Evolutionary conservation across 2,888 invertebrate genomes (phyloP).

Genomic region (Capitulum mitella): DNA sequence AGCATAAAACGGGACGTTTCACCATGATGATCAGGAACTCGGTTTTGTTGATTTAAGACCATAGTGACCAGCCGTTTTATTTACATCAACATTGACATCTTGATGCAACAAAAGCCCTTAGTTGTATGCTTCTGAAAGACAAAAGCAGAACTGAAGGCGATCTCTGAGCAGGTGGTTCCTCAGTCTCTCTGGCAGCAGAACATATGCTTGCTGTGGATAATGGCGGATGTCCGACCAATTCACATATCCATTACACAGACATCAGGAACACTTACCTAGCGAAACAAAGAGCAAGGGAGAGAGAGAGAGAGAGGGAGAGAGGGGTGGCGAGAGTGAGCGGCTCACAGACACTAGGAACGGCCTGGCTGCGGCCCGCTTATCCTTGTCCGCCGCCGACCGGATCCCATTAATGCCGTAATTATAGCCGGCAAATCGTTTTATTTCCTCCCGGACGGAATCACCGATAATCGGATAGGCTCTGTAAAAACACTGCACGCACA

Average conservation of each 20-base stretch:
- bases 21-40: too few relatives aligned
- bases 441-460: neutral
- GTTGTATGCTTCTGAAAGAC: neutral
- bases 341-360: neutral
- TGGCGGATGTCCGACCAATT: too few relatives aligned
- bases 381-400: neutral
- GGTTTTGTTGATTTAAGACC: too few relatives aligned
- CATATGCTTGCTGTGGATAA: too few relatives aligned
- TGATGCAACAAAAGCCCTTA: neutral
- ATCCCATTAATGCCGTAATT: slow-evolving; percentile 7
- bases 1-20: too few relatives aligned
- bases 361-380: neutral
- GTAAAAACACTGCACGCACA: slow-evolving; percentile 19
- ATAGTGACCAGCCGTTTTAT: too few relatives aligned
- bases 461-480: slow-evolving; percentile 6
- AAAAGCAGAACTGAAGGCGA: neutral
- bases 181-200: too few relatives aligned
- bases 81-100: neutral
- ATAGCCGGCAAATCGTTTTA: slow-evolving; percentile 20
- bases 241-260: too few relatives aligned
- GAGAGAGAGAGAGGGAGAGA: neutral
- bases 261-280: neutral
- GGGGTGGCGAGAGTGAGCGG: neutral
- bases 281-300: too few relatives aligned
- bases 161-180: neutral